phyloP scores from a whole-genome alignment of 92 coral and sea anemone genomes.

The Actinernus sp. region DNA sequence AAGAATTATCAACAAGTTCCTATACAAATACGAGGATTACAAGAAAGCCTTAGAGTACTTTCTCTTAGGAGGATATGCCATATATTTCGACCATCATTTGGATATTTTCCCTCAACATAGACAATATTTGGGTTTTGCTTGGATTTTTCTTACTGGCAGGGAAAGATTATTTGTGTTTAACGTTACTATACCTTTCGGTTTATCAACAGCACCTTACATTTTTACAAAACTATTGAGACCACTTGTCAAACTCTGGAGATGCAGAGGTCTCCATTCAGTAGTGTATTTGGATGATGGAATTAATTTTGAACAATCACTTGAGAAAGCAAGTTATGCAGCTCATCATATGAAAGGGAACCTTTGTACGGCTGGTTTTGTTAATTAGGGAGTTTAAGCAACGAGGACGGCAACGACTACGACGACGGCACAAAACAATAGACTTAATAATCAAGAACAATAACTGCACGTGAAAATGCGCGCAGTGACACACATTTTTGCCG shows the following conservation, averaged over 20 bases:
- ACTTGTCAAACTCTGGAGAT: slow-evolving; percentile 45
- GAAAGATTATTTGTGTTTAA: slow-evolving; percentile 16
- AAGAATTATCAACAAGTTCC: slow-evolving; percentile 11
- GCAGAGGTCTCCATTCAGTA: slow-evolving; percentile 29
- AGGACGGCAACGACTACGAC: too few species aligned
- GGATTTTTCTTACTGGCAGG: slow-evolving; percentile 18
- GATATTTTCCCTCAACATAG: slow-evolving; percentile 32
- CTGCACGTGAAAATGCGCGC: too few species aligned
- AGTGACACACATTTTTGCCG: too few species aligned
- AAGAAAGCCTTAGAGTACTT: slow-evolving; percentile 34
- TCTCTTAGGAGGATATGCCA: slow-evolving; percentile 9
- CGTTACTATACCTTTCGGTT: slow-evolving; percentile 39
- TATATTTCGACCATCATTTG: slow-evolving; percentile 36
- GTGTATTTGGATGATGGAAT: slow-evolving; percentile 55
- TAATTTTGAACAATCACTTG: slow-evolving; percentile 15
- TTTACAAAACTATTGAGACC: slow-evolving; percentile 23
- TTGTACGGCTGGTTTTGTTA: slow-evolving; percentile 32
- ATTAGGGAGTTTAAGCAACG: too few species aligned
- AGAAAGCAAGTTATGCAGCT: slow-evolving; percentile 4
- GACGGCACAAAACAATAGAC: too few species aligned
- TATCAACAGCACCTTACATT: slow-evolving; percentile 16
- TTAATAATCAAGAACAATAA: too few species aligned
- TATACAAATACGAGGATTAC: slow-evolving; percentile 40
- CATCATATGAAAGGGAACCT: slow-evolving; percentile 12
- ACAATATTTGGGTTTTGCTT: slow-evolving; percentile 30